These are phyloP conservation scores for Ardeotis arabs DNA, from an alignment of 2,113 vertebrate species.

Conservation along the genomic window DNA sequence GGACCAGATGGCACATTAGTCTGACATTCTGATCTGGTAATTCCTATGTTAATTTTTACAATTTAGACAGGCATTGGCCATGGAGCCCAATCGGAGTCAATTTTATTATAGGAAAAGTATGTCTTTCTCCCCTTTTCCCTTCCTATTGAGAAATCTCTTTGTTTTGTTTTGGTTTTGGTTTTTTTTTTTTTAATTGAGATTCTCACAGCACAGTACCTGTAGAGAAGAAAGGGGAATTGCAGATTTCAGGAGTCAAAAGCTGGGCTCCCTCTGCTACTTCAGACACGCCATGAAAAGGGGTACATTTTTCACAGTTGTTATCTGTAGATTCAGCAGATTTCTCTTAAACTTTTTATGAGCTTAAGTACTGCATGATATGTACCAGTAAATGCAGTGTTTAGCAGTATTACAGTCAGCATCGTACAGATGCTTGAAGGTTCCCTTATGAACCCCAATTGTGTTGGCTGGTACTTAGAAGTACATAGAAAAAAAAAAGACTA, in stretches of 20 bases:
- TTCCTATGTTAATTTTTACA: slow-evolving; percentile 33
- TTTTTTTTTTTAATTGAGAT: not conserved
- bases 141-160: not conserved
- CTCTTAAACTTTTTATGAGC: not conserved
- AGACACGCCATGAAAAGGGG: not conserved
- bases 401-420: not conserved
- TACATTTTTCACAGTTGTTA: slow-evolving; percentile 2
- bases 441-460: not conserved
- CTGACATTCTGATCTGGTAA: slow-evolving; percentile 28
- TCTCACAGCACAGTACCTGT: not conserved
- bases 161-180: no score
- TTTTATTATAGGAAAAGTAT: not conserved
- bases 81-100: not conserved
- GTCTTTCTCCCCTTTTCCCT: not conserved
- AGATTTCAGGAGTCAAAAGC: not conserved
- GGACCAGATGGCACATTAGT: slow-evolving; percentile 36
- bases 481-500: not conserved
- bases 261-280: not conserved
- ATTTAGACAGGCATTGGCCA: not conserved
- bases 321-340: not conserved
- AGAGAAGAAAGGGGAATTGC: not conserved
- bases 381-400: not conserved
- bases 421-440: not conserved
- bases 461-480: not conserved
- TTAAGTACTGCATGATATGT: not conserved